Base-by-base conservation (phyloP, 1,140 invertebrate species). In the Bursaphelenchus mucronatus region DNA sequence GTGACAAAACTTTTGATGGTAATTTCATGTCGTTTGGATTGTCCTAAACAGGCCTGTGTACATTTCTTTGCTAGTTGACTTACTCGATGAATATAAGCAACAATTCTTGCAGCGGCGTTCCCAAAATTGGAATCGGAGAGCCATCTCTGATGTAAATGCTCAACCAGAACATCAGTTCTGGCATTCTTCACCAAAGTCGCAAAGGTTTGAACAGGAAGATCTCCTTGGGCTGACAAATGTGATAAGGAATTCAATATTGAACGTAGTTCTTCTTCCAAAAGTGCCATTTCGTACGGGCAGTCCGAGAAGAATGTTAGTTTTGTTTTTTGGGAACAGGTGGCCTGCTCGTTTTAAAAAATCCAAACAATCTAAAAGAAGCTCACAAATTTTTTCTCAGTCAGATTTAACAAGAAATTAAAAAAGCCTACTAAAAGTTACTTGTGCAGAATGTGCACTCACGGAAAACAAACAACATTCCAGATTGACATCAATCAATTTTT, bases 71-170 rank as follows among this genome's bases (percentile, higher is more conserved):
- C 13, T 49, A 43, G 54, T n/a, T 15, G 1, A 55, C 54, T n/a
- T 30, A 55, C 57, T 39, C 45, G 41, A 44, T 59, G 57, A n/a
- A 44, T 44, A 39, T 40, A 44, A 13, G 19, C 11, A 0, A 59
- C 40, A 50, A 59, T 59, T 59, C 45, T 39, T 13, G 21, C 57
- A 44, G 47, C 57, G 11, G 45, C 57, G 30, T 19, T 19, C 21
- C 57, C 57, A 39, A 59, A 59, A 39, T 59, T 59, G 1, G 41
- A 44, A 43, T 59, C 47, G 11, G 57, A 39, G 11, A 59, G 40
- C 57, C 57, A 59, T 15, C 57, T 13, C 40, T 59, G 57, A 50
- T 59, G 57, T 39, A 59, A 50, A 50, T 59, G 13, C 47, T 59
- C 57, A 13, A 44, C 57, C 44, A 59, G 41, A 11, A 59, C 11